These are phyloP conservation scores for Synergus umbraculus DNA, from an alignment of 2,888 invertebrate species.

Conservation along the genomic window DNA sequence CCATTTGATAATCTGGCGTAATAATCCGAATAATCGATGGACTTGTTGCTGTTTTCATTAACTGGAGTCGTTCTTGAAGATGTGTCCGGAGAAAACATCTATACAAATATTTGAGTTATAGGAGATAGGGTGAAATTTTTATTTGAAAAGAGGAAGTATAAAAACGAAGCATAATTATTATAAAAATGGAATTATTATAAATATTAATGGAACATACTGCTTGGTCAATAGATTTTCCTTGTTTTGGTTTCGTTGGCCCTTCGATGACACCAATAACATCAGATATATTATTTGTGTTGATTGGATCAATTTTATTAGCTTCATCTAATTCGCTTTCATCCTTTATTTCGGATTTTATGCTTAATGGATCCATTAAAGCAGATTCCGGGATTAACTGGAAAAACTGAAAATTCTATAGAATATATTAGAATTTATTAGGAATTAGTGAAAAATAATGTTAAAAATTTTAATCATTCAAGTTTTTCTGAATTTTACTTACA, in stretches of 20 bases:
- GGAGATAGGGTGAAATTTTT: not conserved
- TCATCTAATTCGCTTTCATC: not conserved
- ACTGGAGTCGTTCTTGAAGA: not conserved
- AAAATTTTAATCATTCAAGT: not conserved
- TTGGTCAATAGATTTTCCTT: not conserved
- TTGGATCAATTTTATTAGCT: not conserved
- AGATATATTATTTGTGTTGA: not conserved
- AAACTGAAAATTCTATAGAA: not conserved
- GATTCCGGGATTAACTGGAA: constrained; percentile 27
- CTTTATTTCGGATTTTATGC: constrained; percentile 34
- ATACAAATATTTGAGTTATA: not conserved
- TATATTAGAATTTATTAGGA: not conserved
- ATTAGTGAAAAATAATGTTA: not conserved
- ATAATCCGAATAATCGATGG: not conserved
- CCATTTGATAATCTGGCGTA: not conserved
- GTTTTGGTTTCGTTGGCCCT: not conserved
- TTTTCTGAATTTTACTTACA: not conserved
- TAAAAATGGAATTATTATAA: not conserved
- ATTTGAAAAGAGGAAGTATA: too few relatives aligned
- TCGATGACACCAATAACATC: not conserved
- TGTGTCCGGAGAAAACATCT: constrained; percentile 4
- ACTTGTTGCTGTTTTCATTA: constrained; percentile 1
- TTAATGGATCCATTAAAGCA: constrained; percentile 21
- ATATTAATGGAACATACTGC: not conserved
- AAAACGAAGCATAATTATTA: too few relatives aligned